These are phyloP conservation scores for Molossus molossus DNA, from an alignment of 2,797 vertebrate genomes.

Conservation along the genomic window DNA sequence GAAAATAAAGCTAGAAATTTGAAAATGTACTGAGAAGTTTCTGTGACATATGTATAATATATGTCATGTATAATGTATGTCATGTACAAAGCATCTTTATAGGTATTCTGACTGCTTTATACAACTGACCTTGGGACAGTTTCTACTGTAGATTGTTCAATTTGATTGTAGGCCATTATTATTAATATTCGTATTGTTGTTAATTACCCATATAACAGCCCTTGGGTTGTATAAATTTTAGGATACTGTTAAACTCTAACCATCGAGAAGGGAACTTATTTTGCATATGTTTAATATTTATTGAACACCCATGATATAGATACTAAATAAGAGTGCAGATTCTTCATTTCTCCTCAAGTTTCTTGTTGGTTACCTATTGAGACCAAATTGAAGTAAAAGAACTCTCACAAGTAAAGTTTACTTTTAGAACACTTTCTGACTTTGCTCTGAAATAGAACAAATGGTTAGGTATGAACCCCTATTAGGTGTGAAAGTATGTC, in stretches of 20 bases:
- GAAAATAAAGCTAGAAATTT: constrained; percentile 48
- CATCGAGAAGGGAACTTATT: constrained; percentile 58
- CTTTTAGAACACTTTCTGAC: constrained; percentile 25
- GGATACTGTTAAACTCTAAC: constrained; percentile 36
- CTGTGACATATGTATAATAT: neutral
- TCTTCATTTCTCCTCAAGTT: constrained; percentile 36
- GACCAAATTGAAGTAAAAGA: constrained; percentile 52
- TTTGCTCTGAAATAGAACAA: constrained; percentile 35
- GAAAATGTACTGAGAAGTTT: constrained; percentile 49
- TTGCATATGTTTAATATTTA: constrained; percentile 44
- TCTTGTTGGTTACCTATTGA: constrained; percentile 51
- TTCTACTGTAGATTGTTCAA: neutral
- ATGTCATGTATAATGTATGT: neutral
- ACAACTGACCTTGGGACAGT: neutral
- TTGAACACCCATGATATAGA: neutral
- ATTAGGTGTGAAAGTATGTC: constrained; percentile 1
- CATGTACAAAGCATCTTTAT: neutral
- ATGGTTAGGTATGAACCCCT: constrained; percentile 18
- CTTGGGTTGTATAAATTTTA: constrained; percentile 39
- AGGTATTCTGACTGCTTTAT: constrained; percentile 20
- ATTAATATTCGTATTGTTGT: constrained; percentile 49
- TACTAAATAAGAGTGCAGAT: constrained; percentile 6
- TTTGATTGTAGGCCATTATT: neutral
- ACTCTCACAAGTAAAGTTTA: neutral
- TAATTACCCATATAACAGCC: neutral